A percentile compares a stretch with the other conserved stretches of the same genome.
Conservation (phyloP, 2,888 invertebrate species). For the Sipha maydis region DNA sequence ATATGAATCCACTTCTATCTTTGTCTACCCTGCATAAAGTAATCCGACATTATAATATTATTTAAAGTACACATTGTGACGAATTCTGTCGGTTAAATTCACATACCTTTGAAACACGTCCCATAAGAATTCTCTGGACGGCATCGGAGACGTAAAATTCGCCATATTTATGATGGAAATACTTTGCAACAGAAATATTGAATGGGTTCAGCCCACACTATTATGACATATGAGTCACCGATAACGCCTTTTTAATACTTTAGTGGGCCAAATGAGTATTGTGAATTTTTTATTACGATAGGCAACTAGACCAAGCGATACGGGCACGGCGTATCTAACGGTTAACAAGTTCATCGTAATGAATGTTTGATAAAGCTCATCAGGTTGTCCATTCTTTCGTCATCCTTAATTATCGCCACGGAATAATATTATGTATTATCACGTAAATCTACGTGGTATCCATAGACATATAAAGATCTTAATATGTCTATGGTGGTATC, state of each 20-base stretch:
- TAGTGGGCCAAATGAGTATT: background rate
- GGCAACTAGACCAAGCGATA: background rate
- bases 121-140: conserved; percentile 81
- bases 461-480: too few species aligned
- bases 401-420: too few species aligned
- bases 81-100: background rate
- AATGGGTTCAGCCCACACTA: background rate
- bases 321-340: background rate
- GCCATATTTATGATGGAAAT: conserved; percentile 63
- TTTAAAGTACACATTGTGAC: background rate
- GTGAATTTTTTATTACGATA: background rate
- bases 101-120: conserved; percentile 81
- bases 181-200: background rate
- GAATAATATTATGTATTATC: too few species aligned
- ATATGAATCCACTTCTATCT: conserved; percentile 87
- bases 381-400: background rate
- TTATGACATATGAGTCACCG: conserved; percentile 20
- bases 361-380: background rate
- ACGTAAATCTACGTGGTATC: too few species aligned
- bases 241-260: background rate
- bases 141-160: conserved; percentile 75
- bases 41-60: background rate
- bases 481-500: too few species aligned
- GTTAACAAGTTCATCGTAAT: background rate
- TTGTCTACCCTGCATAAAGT: conserved; percentile 73